Conservation (phyloP, 2,113 vertebrate species). For the Centrocercus urophasianus region DNA sequence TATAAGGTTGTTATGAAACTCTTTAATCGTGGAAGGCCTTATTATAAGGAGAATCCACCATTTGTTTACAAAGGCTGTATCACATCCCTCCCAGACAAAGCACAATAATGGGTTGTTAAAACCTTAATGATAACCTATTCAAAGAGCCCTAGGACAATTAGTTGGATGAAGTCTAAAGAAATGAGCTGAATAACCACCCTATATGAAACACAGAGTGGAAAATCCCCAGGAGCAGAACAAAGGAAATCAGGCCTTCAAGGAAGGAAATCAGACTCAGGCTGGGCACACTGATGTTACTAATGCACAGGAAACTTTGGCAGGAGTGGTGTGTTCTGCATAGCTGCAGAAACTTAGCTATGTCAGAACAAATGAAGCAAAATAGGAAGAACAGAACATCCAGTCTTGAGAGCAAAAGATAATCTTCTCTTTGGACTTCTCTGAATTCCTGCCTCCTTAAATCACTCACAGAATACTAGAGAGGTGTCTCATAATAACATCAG, state of each 20-base stretch:
- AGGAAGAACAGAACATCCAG: neutral
- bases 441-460: neutral
- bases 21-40: neutral
- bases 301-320: neutral
- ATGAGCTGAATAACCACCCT: neutral
- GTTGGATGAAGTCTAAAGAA: constrained; percentile 24
- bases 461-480: neutral
- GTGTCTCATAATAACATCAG: neutral
- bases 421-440: neutral
- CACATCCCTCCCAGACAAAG: constrained; percentile 21
- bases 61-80: constrained; percentile 41
- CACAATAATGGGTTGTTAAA: neutral
- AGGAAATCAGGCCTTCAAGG: constrained; percentile 35
- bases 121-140: constrained; percentile 32
- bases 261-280: neutral
- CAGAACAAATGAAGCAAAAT: neutral
- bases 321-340: neutral
- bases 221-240: neutral
- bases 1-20: neutral
- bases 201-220: neutral
- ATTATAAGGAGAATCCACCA: neutral
- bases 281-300: neutral
- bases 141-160: constrained; percentile 18
- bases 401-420: neutral
- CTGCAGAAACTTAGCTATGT: neutral